Base-by-base conservation (phyloP, 2,888 invertebrate species). In the Heliconius sara region DNA sequence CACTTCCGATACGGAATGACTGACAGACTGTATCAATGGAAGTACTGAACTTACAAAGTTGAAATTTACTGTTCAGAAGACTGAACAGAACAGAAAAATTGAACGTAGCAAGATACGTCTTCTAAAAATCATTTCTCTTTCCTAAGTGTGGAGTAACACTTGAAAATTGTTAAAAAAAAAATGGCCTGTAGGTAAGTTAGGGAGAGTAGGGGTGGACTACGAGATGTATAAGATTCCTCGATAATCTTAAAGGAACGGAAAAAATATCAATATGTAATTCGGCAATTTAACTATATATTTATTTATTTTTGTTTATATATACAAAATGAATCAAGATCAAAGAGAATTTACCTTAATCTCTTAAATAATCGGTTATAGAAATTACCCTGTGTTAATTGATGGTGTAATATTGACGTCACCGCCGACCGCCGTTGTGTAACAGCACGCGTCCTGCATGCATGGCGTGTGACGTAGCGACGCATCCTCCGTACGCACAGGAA, bases 401-500 rank as follows among this genome's bases (percentile, higher is more conserved):
- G 43, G 9, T 25, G 19, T 25, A 70, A 47, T 25, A 19, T 16
- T 43, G 13, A 16, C 70, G 70, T 47, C 70, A 47, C 13, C 16
- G 13, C n/a, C 25, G 16, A 25, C n/a, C n/a, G n/a, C n/a, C n/a
- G 70, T 47, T 70, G 47, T 47, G 70, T 9, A 70, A 25, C 25
- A 70, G 43, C 13, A 16, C 70, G 16, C 39, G 68, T 19, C 6
- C n/a, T 25, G 13, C 25, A 43, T 47, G 12, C 16, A 9, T 22
- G 13, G 25, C 1, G n/a, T 67, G 34, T 43, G 52, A 72, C 57
- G 52, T 30, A 57, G 39, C 39, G 43, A 70, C 34, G 34, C 73
- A 73, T 73, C 34, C 73, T 57, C 34, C 34, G 34, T 19, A 34
- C 34, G 60, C 73, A n/a, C 9, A 73, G 73, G 73, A 73, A 73